Evolutionary conservation across 1,140 invertebrate species (phyloP), one percentile per base, ranked within the genome.

Genomic region (Cyrtorhinus lividipennis): DNA sequence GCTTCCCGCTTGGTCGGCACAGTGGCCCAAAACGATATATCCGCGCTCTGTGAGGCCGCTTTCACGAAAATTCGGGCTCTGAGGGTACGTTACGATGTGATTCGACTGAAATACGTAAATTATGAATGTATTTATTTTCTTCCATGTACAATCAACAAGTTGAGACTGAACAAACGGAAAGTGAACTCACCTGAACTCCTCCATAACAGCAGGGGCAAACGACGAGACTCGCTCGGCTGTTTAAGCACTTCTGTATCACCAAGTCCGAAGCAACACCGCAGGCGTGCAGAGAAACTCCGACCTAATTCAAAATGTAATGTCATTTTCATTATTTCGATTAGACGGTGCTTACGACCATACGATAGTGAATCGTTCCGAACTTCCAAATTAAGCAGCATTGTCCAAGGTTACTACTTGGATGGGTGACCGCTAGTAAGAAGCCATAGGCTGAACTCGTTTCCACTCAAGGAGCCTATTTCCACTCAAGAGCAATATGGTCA

Each of bases 191-290:
- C 68, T 87, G 83, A 45, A 96, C 78, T 1, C 84, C 84, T 2
- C 94, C 94, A 74, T 97, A 97, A 72, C 93, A 98, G 73, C 95
- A 98, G 1, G 93, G 93, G 73, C 90, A 95, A 61, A 90, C 80
- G 2, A 95, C 85, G 79, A 97, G 95, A 62, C 83, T 78, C 0
- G 92, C 92, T 58, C 80, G 78, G 15, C 80, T 80, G 23, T 79
- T 71, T 1, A 89, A 78, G 72, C 92, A 96, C 67, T 87, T 86
- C 65, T 90, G 80, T 56, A 97, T 76, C 0, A 96, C 92, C 62
- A 96, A 80, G 75, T 98, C 94, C 13, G 91, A 95, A 2, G 92
- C 92, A 12, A 92, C 85, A 15, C 94, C 94, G 76, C 94, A 98
- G 1, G 92, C 93, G 77, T 97, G 94, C 48, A 98, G 74, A 13